These are phyloP conservation scores for Drosophila anceps DNA, from an alignment of 2,888 invertebrate species.

Conservation along the genomic window DNA sequence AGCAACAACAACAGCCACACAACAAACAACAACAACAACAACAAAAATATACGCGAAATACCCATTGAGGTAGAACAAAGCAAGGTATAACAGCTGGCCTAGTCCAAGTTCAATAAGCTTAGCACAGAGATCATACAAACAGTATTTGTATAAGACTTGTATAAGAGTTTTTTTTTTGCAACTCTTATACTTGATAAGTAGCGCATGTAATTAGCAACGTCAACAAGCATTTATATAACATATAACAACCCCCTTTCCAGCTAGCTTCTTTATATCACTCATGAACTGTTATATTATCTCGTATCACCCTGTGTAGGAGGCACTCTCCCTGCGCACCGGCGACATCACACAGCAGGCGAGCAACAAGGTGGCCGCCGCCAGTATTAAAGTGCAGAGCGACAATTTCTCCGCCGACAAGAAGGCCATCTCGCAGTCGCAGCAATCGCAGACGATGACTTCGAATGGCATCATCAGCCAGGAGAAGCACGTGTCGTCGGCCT, in stretches of 20 bases:
- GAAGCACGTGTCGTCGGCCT: constrained; percentile 90
- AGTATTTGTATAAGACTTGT: neutral
- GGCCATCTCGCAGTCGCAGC: constrained; percentile 90
- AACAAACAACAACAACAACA: constrained; percentile 62
- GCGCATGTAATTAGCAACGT: neutral
- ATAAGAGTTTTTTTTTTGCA: constrained; percentile 14
- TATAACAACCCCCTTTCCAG: neutral
- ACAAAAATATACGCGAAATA: constrained; percentile 83
- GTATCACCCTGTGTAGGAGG: constrained; percentile 88
- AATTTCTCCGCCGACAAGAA: constrained; percentile 94
- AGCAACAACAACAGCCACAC: constrained; percentile 42
- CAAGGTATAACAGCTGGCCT: constrained; percentile 76
- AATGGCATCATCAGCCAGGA: constrained; percentile 92
- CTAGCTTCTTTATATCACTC: neutral
- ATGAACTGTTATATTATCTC: constrained; percentile 23
- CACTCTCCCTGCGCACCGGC: constrained; percentile 92
- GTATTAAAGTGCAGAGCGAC: constrained; percentile 94
- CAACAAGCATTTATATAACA: neutral
- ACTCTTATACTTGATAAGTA: constrained; percentile 5
- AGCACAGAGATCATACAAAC: neutral
- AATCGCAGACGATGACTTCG: constrained; percentile 91
- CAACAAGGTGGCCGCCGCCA: constrained; percentile 93
- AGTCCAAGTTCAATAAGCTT: neutral
- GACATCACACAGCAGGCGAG: constrained; percentile 94
- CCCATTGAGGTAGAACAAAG: constrained; percentile 85